Base-by-base conservation (phyloP, 2,797 vertebrate genomes). In the Myioborus melanocephalus region DNA sequence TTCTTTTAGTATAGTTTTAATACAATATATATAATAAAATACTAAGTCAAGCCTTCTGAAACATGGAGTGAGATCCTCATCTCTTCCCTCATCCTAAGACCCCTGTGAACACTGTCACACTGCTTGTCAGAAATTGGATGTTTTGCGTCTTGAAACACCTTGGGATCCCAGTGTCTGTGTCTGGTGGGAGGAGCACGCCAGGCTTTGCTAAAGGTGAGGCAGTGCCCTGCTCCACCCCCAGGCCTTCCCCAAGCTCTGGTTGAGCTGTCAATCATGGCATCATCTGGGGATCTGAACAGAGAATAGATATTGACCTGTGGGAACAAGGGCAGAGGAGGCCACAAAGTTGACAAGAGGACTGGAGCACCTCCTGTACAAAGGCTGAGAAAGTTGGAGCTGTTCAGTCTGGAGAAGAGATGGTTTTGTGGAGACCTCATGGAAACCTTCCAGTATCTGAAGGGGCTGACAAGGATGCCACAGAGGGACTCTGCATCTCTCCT, bases 381-480 rank as follows among this genome's bases (percentile, higher is more conserved):
- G 28, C 50, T 77, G 50, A 19, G 11, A 3, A 70, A 22, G 21
- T 14, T 57, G 24, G 1, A 6, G 12, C 50, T 70, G n/a, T 34
- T 77, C 37, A 57, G 53, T 17, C 57, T 50, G 37, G 16, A 37
- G 8, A 63, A 37, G 20, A 37, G 32, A 69, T 26, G 32, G 14
- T n/a, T 83, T 14, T 0, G 0, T 63, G 17, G 64, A 52, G 17
- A 39, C 12, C 20, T 75, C 28, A 22, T 50, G 39, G 43, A 35
- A 55, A 8, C 35, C 12, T 49, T 56, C 24, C 37, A 30, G n/a
- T 26, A 4, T 52, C 56, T 64, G 44, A 70, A 70, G 17, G 12
- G 10, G 10, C 12, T 1, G 2, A 7, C 24, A 7, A 43, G 24
- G 49, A 56, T 44, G 28, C 23, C 2, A 0, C 17, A n/a, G 28